Percentiles rank a stretch among this genome's conserved stretches.
Conservation (phyloP, 2,888 invertebrate species). For the Malachius bipustulatus region DNA sequence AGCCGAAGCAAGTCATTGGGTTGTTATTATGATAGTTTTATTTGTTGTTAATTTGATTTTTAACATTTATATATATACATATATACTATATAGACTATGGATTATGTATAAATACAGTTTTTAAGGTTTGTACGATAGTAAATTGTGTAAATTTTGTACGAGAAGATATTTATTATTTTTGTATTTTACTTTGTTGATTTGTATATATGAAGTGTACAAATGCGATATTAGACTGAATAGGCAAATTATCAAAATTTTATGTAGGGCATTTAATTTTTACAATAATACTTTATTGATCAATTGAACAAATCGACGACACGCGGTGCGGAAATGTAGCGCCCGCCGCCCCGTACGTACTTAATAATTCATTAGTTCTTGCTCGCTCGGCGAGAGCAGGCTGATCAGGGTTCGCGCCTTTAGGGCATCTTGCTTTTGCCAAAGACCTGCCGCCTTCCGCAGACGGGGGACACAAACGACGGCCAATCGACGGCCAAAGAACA, state of each 20-base stretch:
- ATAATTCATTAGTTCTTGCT: too few species aligned
- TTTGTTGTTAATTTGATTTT: slow-evolving; percentile 20
- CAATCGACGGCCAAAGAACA: too few species aligned
- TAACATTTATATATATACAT: too few species aligned
- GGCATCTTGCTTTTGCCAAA: too few species aligned
- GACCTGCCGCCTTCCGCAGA: too few species aligned
- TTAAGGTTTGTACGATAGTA: slow-evolving; percentile 20
- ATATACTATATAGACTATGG: neutral
- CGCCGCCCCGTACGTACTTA: too few species aligned
- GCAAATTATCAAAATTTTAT: slow-evolving; percentile 21
- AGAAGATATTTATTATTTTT: slow-evolving; percentile 22
- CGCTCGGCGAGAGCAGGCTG: too few species aligned
- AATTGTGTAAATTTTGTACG: slow-evolving; percentile 26
- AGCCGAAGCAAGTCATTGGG: too few species aligned
- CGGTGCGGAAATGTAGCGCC: too few species aligned
- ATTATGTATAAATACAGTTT: neutral
- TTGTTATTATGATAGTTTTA: slow-evolving; percentile 21
- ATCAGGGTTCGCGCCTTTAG: too few species aligned
- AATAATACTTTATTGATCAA: neutral
- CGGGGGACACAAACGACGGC: too few species aligned
- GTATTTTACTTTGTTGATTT: slow-evolving; percentile 11
- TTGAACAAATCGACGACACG: too few species aligned
- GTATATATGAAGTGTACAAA: slow-evolving; percentile 24
- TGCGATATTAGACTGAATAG: slow-evolving; percentile 28
- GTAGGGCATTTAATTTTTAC: slow-evolving; percentile 15